Percentiles rank a stretch among this genome's conserved stretches.
phyloP scores from a whole-genome alignment of 2,888 invertebrate genomes.

The Thyatira batis region DNA sequence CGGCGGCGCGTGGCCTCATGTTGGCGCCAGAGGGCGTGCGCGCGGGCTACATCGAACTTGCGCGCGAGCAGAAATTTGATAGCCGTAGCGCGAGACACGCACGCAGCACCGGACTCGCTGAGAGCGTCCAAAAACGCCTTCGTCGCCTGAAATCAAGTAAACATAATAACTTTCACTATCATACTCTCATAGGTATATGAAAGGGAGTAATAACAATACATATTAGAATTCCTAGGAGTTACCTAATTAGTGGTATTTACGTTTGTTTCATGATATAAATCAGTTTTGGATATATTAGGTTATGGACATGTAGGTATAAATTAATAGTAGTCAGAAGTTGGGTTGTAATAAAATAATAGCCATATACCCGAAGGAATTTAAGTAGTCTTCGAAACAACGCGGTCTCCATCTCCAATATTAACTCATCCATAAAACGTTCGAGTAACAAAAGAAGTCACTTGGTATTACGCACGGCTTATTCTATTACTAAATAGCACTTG shows the following conservation, averaged over 20 bases:
- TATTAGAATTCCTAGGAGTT: too few species aligned
- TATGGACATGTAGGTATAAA: neutral
- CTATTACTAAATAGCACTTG: constrained; percentile 35
- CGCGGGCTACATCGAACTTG: constrained; percentile 96
- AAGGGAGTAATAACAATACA: too few species aligned
- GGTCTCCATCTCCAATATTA: constrained; percentile 48
- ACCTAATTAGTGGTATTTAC: too few species aligned
- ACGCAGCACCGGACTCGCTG: constrained; percentile 79
- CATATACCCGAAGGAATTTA: constrained; percentile 61
- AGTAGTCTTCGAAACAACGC: constrained; percentile 49
- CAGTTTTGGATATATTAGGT: too few species aligned
- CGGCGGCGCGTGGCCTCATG: constrained; percentile 94
- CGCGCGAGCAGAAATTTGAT: constrained; percentile 95
- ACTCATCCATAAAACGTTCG: constrained; percentile 34
- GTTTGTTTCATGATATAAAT: too few species aligned
- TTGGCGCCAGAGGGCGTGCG: constrained; percentile 94
- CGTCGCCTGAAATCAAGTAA: constrained; percentile 84
- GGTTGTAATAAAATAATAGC: constrained; percentile 7
- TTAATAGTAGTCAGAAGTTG: neutral
- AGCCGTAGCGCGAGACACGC: constrained; percentile 92
- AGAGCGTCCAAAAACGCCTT: constrained; percentile 91
- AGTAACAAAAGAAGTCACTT: constrained; percentile 7
- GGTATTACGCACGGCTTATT: constrained; percentile 33
- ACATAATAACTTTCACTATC: neutral
- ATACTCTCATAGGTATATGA: too few species aligned